A percentile compares a stretch with the other conserved stretches of the same genome.
Conservation (phyloP, 2,113 vertebrate genomes). For the Grammomys dolichurus region DNA sequence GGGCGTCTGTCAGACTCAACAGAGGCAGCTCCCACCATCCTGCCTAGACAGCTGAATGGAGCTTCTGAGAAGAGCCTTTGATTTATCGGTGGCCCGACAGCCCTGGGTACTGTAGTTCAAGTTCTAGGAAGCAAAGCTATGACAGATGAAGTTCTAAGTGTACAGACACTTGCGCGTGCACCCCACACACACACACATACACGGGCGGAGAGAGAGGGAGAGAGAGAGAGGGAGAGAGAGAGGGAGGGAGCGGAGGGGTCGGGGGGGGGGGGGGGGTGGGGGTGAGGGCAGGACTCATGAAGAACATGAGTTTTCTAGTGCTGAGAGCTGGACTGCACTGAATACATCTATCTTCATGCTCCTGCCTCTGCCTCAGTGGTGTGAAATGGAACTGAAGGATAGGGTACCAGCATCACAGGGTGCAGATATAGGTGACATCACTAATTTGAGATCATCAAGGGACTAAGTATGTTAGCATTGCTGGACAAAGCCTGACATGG, state of each 20-base stretch:
- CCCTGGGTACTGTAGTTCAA: background rate
- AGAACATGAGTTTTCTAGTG: fast-evolving
- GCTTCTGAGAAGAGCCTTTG: conserved; percentile 12
- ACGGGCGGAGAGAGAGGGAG: too few relatives aligned
- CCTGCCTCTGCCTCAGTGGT: background rate
- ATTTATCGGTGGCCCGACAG: background rate
- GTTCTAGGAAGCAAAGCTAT: background rate
- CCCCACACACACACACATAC: background rate
- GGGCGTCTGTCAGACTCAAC: conserved; percentile 59
- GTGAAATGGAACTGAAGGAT: background rate
- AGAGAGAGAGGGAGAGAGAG: too few relatives aligned
- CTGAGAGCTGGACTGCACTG: too few relatives aligned
- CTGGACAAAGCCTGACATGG: background rate
- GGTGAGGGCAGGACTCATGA: fast-evolving
- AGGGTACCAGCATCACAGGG: background rate
- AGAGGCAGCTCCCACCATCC: conserved; percentile 57
- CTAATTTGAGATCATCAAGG: background rate
- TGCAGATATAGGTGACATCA: background rate
- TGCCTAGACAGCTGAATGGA: background rate
- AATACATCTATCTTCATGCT: fast-evolving
- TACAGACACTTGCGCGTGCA: too few relatives aligned
- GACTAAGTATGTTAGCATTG: background rate
- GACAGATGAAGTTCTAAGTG: background rate
- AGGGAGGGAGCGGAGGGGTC: too few relatives aligned
- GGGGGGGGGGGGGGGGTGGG: fast-evolving